Base-by-base conservation (phyloP, 1,140 invertebrate species). In the Papilio polyxenes region DNA sequence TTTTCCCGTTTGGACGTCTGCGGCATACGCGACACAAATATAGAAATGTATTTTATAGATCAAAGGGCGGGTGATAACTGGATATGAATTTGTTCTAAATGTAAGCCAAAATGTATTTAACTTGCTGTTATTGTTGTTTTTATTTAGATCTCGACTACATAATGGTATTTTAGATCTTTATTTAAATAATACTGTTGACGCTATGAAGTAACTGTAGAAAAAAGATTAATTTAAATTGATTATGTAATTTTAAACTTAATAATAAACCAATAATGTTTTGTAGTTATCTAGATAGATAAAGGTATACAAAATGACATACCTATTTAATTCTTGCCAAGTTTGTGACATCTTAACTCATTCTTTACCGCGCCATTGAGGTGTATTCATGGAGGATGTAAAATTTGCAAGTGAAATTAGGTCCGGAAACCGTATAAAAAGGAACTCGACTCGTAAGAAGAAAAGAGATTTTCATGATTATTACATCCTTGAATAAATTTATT, bases 331-430 rank as follows among this genome's bases (percentile, higher is more conserved):
- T 79, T 62, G n/a, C 59, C 11, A 48, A 59, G 53, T 77, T 79
- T 62, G 76, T 79, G 40, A 56, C 76, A 56, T 40, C 53, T 79
- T 62, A 79, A 79, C 53, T 79, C 17, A 79, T 79, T 79, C 49
- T 78, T 79, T n/a, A 62, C 51, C 76, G 53, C 37, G 62, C 51
- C 76, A 79, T 40, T 62, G 37, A 79, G 76, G 53, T 79, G 53
- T 59, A 79, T 79, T 79, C 56, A 79, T 79, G 53, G 76, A 79
- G 56, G 53, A 79, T 59, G 51, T 79, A 62, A 79, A 40, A 79
- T 79, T 79, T 79, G 76, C 76, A 79, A 79, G 76, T 79, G 53
- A 79, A 79, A 79, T 79, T 79, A 79, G 17, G 76, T 79, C 76
- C 76, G 76, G 76, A 59, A 79, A 79, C 51, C 23, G 53, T 62